These are phyloP conservation scores for Acleris sparsana DNA, from an alignment of 2,888 invertebrate genomes.

Conservation along the genomic window DNA sequence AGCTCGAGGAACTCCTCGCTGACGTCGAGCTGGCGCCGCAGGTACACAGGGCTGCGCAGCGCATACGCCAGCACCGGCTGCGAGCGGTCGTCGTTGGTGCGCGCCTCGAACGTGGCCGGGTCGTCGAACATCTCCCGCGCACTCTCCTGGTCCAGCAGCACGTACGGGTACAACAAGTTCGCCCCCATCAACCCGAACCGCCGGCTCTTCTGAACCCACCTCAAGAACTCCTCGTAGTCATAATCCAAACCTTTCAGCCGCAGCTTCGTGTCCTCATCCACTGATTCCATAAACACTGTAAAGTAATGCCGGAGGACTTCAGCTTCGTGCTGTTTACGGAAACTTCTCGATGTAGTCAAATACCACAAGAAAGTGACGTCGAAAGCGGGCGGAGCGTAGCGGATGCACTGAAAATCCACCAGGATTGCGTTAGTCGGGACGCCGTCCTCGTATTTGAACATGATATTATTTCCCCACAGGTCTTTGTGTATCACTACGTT, in stretches of 20 bases:
- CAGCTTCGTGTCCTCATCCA: constrained; percentile 49
- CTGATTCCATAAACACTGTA: constrained; percentile 48
- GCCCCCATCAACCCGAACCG: constrained; percentile 41
- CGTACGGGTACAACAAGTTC: constrained; percentile 18
- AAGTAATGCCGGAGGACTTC: constrained; percentile 41
- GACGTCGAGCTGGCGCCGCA: constrained; percentile 2
- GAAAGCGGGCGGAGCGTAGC: constrained; percentile 69
- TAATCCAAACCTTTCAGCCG: constrained; percentile 45
- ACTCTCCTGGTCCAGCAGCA: constrained; percentile 18
- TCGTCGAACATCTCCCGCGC: constrained; percentile 22
- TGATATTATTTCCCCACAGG: constrained; percentile 70
- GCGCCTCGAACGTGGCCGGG: constrained; percentile 14
- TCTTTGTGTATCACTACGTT: constrained; percentile 71
- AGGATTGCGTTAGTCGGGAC: constrained; percentile 58
- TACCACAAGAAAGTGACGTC: constrained; percentile 64
- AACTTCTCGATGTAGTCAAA: constrained; percentile 56
- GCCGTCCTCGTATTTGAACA: constrained; percentile 61
- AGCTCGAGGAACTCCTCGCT: constrained; percentile 26
- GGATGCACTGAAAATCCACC: constrained; percentile 67
- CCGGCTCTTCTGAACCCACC: constrained; percentile 42
- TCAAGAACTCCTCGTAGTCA: constrained; percentile 37
- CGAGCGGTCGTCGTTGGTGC: constrained; percentile 20
- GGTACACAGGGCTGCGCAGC: constrained; percentile 11
- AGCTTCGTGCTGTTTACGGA: constrained; percentile 55
- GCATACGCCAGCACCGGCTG: constrained; percentile 26